These are phyloP conservation scores for Pinctada fucata DNA, from an alignment of 2,888 invertebrate species.

Conservation along the genomic window DNA sequence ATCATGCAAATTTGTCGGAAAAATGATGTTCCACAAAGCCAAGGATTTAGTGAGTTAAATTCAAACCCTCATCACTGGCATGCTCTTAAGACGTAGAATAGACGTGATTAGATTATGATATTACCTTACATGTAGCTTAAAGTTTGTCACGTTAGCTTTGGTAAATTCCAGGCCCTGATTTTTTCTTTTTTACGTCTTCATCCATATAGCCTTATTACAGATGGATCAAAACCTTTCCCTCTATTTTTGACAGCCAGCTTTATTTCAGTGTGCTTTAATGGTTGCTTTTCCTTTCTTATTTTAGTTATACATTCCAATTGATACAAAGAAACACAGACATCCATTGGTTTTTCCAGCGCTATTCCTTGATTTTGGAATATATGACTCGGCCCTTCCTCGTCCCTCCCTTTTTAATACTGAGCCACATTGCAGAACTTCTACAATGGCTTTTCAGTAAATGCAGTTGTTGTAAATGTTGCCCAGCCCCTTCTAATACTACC, in stretches of 20 bases:
- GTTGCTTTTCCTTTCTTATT: constrained; percentile 25
- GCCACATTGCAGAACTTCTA: constrained; percentile 61
- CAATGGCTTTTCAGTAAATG: constrained; percentile 42
- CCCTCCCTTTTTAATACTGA: constrained; percentile 73
- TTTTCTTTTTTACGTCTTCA: too few relatives aligned
- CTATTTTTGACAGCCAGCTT: too few relatives aligned
- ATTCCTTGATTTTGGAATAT: constrained; percentile 73
- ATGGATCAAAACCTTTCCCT: too few relatives aligned
- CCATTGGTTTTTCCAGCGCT: constrained; percentile 75
- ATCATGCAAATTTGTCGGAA: constrained; percentile 17
- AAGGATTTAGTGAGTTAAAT: constrained; percentile 32
- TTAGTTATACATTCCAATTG: constrained; percentile 73
- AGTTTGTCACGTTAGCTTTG: too few relatives aligned
- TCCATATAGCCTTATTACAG: too few relatives aligned
- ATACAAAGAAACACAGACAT: constrained; percentile 73
- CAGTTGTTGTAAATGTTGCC: constrained; percentile 29
- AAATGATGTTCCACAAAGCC: background rate
- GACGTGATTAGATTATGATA: too few relatives aligned
- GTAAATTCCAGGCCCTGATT: too few relatives aligned
- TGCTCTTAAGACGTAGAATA: too few relatives aligned
- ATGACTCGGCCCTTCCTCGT: constrained; percentile 71
- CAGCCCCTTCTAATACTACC: background rate
- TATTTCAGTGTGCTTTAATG: background rate
- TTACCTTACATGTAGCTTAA: too few relatives aligned
- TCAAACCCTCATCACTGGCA: background rate